Evolutionary conservation across 2,113 vertebrate species (phyloP), one percentile per base, ranked within the genome.

Genomic region (Quiscalus mexicanus): DNA sequence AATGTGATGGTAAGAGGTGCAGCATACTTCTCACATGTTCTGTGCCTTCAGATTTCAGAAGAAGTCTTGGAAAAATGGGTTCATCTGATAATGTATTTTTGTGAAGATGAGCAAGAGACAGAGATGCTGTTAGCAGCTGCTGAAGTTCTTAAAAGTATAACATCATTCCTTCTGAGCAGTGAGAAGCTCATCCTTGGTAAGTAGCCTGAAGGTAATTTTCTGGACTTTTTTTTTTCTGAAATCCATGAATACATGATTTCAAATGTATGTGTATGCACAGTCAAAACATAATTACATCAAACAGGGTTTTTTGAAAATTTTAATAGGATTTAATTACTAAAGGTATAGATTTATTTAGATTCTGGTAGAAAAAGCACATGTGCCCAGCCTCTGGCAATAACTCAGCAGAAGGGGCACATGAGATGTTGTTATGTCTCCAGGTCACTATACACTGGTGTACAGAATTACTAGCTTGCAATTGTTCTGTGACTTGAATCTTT

Each of bases 51-150:
- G 97, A 75, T 94, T 74, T 56, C 97, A 50, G 87, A 89, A 65
- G 87, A 50, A 6, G 90, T 95, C 55, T 82, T 98, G 79, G 97
- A 97, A 88, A 97, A 96, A 85, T 99, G 99, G 99, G 97, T 98
- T 90, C 96, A 96, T 35, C 91, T 99, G 90, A 96, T 99, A 68
- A 84, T 97, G 74, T 96, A 87, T 17, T 98, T 98, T 97, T 99
- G 99, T 94, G 95, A 88, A 87, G 99, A 99, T 75, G 98, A 98
- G 44, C 98, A 98, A 87, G 98, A 99, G 65, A 97, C 76, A 33
- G 98, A 99, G 95, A 97, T 99, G 88, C 99, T 98, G 93, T 96
- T 99, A 96, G 98, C 97, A 30, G 98, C 98, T 17, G 98, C 99
- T 27, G 97, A 98, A 79, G 97, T 99, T 87, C 97, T 99, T 91